Percentiles rank a stretch among this genome's conserved stretches.
Conservation (phyloP, 2,888 invertebrate species). For the Sarcophaga carnaria region DNA sequence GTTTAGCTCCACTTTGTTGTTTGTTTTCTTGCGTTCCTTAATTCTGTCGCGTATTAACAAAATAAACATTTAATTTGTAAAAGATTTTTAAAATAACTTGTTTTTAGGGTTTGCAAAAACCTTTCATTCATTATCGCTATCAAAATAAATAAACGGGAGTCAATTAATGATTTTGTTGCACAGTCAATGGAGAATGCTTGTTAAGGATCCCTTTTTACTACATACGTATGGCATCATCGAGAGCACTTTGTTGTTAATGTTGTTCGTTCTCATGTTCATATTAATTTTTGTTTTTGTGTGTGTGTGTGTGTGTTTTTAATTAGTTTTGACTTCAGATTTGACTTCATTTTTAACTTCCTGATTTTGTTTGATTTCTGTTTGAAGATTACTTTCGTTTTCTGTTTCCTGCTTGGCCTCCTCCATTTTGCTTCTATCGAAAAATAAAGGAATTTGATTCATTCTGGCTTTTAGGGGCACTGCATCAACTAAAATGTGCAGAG, state of each 20-base stretch:
- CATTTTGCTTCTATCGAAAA: conserved; percentile 33
- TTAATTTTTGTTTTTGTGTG: neutral
- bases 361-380: conserved; percentile 47
- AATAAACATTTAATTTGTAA: conserved; percentile 53
- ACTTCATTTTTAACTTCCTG: conserved; percentile 51
- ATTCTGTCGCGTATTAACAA: conserved; percentile 41
- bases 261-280: too few species aligned
- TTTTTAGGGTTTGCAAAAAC: conserved; percentile 46
- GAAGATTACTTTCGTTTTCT: conserved; percentile 49
- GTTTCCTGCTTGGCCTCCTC: conserved; percentile 47
- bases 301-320: conserved; percentile 37
- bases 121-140: conserved; percentile 8
- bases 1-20: neutral
- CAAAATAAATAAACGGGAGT: conserved; percentile 42
- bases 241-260: conserved; percentile 26
- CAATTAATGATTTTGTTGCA: conserved; percentile 18
- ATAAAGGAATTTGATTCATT: conserved; percentile 73
- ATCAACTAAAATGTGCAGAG: conserved; percentile 80
- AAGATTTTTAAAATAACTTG: neutral
- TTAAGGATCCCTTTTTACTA: neutral
- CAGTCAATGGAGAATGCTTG: conserved; percentile 31
- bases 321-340: conserved; percentile 59
- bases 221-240: conserved; percentile 53
- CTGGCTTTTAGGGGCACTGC: conserved; percentile 81
- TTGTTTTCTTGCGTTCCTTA: neutral